phyloP scores from a whole-genome alignment of 2,797 vertebrate species.

The Micromesistius poutassou region DNA sequence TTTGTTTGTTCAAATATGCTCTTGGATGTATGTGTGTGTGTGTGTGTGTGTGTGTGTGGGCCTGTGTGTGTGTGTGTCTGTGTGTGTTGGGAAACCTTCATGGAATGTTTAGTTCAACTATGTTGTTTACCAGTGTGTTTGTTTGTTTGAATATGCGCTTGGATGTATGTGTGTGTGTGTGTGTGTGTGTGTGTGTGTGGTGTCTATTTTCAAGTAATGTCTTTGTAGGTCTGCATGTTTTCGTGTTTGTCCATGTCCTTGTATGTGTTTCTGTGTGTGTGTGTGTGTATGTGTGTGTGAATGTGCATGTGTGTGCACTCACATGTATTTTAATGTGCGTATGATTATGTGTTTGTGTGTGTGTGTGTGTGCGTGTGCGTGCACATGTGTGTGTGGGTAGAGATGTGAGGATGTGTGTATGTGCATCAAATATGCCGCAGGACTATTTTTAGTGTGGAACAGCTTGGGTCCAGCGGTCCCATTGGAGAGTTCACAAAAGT shows the following conservation, averaged over 20 bases:
- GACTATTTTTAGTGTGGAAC: slow-evolving; percentile 68
- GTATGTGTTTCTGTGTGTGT: slow-evolving; percentile 33
- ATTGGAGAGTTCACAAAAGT: slow-evolving; percentile 17
- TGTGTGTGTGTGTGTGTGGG: no score
- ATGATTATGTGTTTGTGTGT: slow-evolving; percentile 9
- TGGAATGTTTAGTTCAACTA: no score
- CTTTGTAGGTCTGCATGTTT: no score
- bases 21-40: no score
- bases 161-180: slow-evolving; percentile 32
- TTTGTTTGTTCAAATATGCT: no score
- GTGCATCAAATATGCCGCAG: slow-evolving; percentile 42
- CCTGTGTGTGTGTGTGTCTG: no score
- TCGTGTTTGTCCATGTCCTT: slow-evolving; percentile 14
- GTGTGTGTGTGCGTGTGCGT: slow-evolving; percentile 20
- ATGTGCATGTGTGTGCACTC: background rate
- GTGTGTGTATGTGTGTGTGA: background rate
- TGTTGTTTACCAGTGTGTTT: no score
- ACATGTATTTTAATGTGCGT: background rate
- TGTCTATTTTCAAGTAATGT: no score
- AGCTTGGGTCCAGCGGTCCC: slow-evolving; percentile 63
- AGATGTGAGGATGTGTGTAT: slow-evolving; percentile 16
- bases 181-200: slow-evolving; percentile 9
- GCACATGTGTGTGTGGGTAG: background rate
- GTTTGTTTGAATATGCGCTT: no score
- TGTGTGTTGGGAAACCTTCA: no score